Conservation (phyloP, 2,797 vertebrate genomes). For the Ibycter americanus region DNA sequence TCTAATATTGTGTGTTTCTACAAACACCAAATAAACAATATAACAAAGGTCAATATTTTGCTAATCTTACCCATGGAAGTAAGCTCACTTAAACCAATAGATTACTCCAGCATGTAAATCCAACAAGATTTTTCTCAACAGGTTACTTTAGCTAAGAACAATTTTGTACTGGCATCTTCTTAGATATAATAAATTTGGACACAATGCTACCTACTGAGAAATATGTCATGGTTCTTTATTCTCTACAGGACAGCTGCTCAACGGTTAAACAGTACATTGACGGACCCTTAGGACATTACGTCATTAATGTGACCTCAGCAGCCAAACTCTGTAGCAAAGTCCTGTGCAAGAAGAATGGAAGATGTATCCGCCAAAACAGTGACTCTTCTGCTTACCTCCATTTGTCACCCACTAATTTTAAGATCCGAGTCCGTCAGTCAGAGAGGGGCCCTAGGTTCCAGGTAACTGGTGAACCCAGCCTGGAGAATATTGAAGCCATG, state of each 20-base stretch:
- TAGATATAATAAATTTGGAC: neutral
- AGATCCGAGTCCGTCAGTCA: constrained; percentile 61
- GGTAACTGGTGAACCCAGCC: constrained; percentile 77
- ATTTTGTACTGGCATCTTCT: neutral
- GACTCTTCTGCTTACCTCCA: constrained; percentile 83
- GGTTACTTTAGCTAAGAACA: neutral
- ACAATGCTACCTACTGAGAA: neutral
- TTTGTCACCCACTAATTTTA: constrained; percentile 81
- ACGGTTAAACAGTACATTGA: constrained; percentile 84
- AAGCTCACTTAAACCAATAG: neutral
- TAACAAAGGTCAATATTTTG: neutral
- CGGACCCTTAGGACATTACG: constrained; percentile 84
- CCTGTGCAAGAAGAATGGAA: constrained; percentile 88
- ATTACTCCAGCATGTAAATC: neutral
- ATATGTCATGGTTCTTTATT: neutral
- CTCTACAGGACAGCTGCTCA: constrained; percentile 84
- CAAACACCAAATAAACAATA: neutral
- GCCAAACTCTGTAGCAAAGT: constrained; percentile 89
- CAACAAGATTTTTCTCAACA: neutral
- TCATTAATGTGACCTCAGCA: constrained; percentile 89
- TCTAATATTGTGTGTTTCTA: neutral
- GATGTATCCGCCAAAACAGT: constrained; percentile 83
- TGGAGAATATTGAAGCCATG: constrained; percentile 79
- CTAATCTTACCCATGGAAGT: neutral
- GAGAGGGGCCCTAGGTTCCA: constrained; percentile 67